Conservation (phyloP, 2,888 invertebrate genomes). For the Andrena dorsata region DNA sequence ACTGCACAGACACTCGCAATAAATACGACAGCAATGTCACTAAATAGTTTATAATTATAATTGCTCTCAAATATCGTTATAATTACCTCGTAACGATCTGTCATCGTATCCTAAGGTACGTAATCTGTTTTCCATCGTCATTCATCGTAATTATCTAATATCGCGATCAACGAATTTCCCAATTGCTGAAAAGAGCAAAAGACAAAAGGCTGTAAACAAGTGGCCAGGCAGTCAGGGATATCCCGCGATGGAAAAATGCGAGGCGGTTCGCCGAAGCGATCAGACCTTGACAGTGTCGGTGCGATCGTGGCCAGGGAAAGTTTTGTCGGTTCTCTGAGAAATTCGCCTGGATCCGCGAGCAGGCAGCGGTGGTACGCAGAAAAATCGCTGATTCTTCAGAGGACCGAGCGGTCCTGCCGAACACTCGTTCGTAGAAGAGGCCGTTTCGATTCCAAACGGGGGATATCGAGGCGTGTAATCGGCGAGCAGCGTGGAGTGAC, state of each 20-base stretch:
- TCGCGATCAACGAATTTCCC: not conserved
- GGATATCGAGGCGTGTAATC: not conserved
- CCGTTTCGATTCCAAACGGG: no score
- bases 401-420: not conserved
- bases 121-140: not conserved
- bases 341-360: no score
- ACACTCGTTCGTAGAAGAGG: not conserved
- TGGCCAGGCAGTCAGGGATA: conserved; percentile 58
- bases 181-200: not conserved
- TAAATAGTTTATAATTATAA: not conserved
- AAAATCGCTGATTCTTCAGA: not conserved
- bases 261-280: conserved; percentile 75
- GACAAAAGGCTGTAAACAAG: not conserved
- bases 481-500: not conserved
- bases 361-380: not conserved
- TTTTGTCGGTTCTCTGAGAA: conserved; percentile 43
- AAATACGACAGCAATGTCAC: not conserved
- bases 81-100: not conserved
- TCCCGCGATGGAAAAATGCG: conserved; percentile 70
- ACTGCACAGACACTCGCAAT: no score
- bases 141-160: not conserved
- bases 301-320: conserved; percentile 38
- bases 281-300: conserved; percentile 75
- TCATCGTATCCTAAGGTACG: not conserved
- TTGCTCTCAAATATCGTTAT: not conserved